Conservation (phyloP, 2,113 vertebrate genomes). For the Taurulus bubalis region DNA sequence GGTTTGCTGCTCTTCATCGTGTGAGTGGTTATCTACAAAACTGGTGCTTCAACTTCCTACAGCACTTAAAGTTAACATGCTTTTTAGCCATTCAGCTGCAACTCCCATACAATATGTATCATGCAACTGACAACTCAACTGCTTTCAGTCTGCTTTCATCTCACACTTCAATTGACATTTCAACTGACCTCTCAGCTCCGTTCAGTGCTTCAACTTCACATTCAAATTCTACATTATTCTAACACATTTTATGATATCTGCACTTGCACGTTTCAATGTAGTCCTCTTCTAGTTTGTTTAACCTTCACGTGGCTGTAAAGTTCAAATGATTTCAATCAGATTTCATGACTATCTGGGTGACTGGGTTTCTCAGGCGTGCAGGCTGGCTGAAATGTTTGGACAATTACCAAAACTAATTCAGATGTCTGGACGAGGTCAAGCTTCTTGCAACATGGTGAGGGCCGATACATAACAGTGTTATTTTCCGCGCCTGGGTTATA, state of each 20-base stretch:
- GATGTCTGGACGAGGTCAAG: constrained; percentile 9
- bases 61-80: background rate
- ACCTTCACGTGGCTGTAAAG: background rate
- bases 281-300: background rate
- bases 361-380: background rate
- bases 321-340: background rate
- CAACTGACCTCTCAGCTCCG: background rate
- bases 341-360: background rate
- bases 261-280: background rate
- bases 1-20: background rate
- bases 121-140: no score
- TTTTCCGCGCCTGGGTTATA: constrained; percentile 50
- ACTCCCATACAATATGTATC: no score
- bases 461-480: background rate
- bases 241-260: background rate
- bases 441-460: background rate
- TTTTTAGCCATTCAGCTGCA: background rate
- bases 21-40: background rate
- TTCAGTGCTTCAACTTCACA: background rate
- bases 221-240: background rate
- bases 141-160: background rate
- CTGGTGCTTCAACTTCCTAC: background rate
- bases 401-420: background rate
- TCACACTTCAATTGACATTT: background rate
- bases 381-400: background rate